Evolutionary conservation across 2,888 invertebrate species (phyloP).

Genomic region (Meteorus cinctellus): DNA sequence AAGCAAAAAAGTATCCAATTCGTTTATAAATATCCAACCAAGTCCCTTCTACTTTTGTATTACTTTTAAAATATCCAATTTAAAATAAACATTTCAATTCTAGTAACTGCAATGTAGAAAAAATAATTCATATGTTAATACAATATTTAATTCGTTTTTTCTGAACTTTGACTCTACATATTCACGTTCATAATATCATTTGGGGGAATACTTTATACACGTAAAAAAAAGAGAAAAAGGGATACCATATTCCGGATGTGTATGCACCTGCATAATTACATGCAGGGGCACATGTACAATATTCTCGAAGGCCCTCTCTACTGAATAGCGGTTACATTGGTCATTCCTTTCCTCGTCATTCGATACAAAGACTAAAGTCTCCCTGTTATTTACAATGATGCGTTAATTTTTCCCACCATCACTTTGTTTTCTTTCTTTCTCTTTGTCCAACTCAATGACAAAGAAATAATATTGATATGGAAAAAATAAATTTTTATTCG

Average conservation of each 20-base stretch:
- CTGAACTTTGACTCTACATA: neutral
- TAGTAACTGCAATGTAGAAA: too few relatives aligned
- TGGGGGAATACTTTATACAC: neutral
- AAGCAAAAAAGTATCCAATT: too few relatives aligned
- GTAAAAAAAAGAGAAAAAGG: neutral
- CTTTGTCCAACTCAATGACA: too few relatives aligned
- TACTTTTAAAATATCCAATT: too few relatives aligned
- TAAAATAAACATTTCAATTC: too few relatives aligned
- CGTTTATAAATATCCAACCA: too few relatives aligned
- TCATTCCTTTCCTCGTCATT: neutral
- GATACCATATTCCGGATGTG: slow-evolving; percentile 36
- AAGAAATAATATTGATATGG: neutral
- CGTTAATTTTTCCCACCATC: neutral
- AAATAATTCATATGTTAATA: neutral
- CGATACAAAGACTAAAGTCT: neutral
- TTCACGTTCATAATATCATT: neutral
- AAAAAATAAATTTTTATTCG: neutral
- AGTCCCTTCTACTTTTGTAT: too few relatives aligned
- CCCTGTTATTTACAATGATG: neutral
- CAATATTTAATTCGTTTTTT: neutral
- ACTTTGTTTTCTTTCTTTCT: too few relatives aligned
- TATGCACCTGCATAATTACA: slow-evolving; percentile 44
- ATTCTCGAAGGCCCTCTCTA: slow-evolving; percentile 11
- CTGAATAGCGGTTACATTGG: slow-evolving; percentile 28
- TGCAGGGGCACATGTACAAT: slow-evolving; percentile 15